Conservation (phyloP, 2,888 invertebrate genomes). For the Nesidiocoris tenuis region DNA sequence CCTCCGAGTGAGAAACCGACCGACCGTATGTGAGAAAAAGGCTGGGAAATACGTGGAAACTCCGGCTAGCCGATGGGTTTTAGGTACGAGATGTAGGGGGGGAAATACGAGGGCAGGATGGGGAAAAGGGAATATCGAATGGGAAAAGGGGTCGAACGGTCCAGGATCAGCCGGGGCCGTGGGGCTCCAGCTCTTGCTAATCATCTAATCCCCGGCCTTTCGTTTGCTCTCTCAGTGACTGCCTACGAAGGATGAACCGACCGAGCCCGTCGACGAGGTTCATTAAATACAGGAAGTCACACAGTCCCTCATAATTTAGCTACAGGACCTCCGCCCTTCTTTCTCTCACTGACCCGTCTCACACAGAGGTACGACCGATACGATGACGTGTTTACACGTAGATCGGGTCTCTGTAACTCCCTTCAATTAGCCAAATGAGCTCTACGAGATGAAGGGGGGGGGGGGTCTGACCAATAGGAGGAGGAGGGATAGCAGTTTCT, state of each 20-base stretch:
- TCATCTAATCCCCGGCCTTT: conserved; percentile 43
- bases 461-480: not conserved
- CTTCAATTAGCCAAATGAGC: conserved; percentile 43
- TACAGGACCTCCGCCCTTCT: conserved; percentile 8
- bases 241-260: not conserved
- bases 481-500: not conserved
- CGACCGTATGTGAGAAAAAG: conserved; percentile 5
- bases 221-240: conserved; percentile 26
- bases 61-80: not conserved
- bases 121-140: conserved; percentile 42
- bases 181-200: conserved; percentile 17
- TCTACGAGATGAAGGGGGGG: not conserved
- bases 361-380: not conserved
- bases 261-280: conserved; percentile 17
- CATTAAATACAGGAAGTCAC: conserved; percentile 43
- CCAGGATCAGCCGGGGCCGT: conserved; percentile 30
- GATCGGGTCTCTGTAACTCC: not conserved
- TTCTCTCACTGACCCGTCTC: not conserved
- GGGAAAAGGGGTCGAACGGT: conserved; percentile 21
- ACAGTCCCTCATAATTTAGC: conserved; percentile 41
- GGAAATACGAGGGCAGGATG: not conserved
- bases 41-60: conserved; percentile 2
- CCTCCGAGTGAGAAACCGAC: conserved; percentile 3
- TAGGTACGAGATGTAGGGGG: not conserved
- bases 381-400: not conserved